Base-by-base conservation (phyloP, 2,888 invertebrate genomes). In the Octonoba sinensis region DNA sequence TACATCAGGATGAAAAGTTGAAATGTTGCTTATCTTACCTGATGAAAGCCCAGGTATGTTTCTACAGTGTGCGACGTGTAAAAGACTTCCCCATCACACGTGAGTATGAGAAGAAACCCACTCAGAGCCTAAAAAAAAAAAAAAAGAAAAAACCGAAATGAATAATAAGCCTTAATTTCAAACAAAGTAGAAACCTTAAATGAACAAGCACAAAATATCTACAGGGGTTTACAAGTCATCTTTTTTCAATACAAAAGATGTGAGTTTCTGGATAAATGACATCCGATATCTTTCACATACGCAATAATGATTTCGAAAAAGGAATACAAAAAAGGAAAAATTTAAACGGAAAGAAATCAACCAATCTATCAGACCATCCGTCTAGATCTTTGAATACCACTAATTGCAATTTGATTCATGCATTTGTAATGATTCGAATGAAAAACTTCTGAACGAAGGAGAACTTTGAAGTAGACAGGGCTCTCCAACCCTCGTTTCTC, bases 41-140 rank as follows among this genome's bases (percentile, higher is more conserved):
- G 99, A 92, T 99, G 99, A 92, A 99, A 99, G 90, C 99, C 99
- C 88, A 99, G 92, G 91, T 98, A 99, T 89, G 96, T 97, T 91
- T 99, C 99, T 89, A 99, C 99, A 90, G 97, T 98, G 91, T 99
- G 96, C 85, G 99, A 98, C 82, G 98, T 98, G 91, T 98, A 99
- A 92, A 99, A 99, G 71, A 99, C 98, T 90, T 99, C 99, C 84
- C 99, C 99, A 89, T 99, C 98, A 90, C 97, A 97, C 86, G 97
- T 98, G 85, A 99, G 92, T 88, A 99, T 97, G 92, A 99, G 94
- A 88, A 99, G 93, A 92, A 99, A 99, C 87, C 99, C 99, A 90
- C 99, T 99, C 89, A 99, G 92, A 85, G 99, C 99, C 98, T 97
- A 92, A 72, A 89, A 92, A 88, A 81, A 86, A 65, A 46, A 18